Evolutionary conservation across 2,888 invertebrate genomes (phyloP).

Genomic region (Synanthedon andrenaeformis): DNA sequence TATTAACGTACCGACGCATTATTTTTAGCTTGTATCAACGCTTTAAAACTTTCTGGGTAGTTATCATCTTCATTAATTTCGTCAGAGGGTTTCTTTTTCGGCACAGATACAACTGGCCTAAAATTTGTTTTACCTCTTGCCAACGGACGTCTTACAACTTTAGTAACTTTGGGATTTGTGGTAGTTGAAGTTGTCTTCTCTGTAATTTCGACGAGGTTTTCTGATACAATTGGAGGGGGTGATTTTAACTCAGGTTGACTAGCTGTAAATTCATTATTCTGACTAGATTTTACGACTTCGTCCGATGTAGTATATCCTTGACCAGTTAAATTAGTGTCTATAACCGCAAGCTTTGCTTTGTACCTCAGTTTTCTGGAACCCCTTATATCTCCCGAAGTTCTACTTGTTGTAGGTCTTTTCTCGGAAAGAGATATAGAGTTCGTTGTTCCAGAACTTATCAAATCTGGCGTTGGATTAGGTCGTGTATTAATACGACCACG

Average conservation of each 20-base stretch:
- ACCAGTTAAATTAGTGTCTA: slow-evolving; percentile 52
- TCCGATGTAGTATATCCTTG: slow-evolving; percentile 36
- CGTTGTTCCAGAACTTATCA: slow-evolving; percentile 47
- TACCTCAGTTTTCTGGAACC: slow-evolving; percentile 47
- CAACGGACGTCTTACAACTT: slow-evolving; percentile 41
- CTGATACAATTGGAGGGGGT: slow-evolving; percentile 22
- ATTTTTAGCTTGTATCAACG: slow-evolving; percentile 73
- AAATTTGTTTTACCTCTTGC: slow-evolving; percentile 30
- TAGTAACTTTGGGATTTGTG: slow-evolving; percentile 31
- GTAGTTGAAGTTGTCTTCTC: slow-evolving; percentile 25
- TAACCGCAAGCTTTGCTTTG: slow-evolving; percentile 40
- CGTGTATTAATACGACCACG: slow-evolving; percentile 39
- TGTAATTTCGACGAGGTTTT: slow-evolving; percentile 32
- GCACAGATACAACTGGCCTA: slow-evolving; percentile 20
- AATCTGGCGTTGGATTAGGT: slow-evolving; percentile 34
- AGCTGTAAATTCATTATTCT: slow-evolving; percentile 35
- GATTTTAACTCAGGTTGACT: slow-evolving; percentile 43
- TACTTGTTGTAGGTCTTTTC: slow-evolving; percentile 43
- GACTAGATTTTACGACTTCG: slow-evolving; percentile 51
- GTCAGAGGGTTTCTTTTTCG: slow-evolving; percentile 35
- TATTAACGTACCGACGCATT: slow-evolving; percentile 53
- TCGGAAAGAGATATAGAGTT: slow-evolving; percentile 38
- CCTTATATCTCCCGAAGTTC: slow-evolving; percentile 33
- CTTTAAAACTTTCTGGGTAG: slow-evolving; percentile 75
- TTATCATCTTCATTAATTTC: slow-evolving; percentile 74